Percentiles rank a stretch among this genome's conserved stretches.
Conservation (phyloP, 1,140 invertebrate species). For the Lepeophtheirus salmonis region DNA sequence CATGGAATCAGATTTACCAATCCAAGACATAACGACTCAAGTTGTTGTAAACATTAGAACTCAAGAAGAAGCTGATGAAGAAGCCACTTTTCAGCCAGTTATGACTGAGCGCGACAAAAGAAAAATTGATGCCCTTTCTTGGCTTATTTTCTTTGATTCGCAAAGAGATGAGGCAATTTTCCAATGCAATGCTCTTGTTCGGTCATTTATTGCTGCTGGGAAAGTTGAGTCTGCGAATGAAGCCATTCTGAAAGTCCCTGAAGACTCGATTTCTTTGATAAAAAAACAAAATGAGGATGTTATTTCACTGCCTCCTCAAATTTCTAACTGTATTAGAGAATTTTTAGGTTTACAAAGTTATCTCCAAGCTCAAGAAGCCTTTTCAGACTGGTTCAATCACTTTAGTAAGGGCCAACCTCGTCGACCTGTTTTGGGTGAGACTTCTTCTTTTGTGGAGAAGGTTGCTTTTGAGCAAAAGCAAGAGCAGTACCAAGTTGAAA, state of each 20-base stretch:
- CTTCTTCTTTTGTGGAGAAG: background rate
- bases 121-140: background rate
- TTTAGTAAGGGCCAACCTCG: background rate
- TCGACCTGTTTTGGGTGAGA: background rate
- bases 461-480: background rate
- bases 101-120: background rate
- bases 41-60: background rate
- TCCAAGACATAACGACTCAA: background rate
- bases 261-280: background rate
- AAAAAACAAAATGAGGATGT: background rate
- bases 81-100: background rate
- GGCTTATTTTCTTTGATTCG: background rate
- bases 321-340: background rate
- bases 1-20: background rate
- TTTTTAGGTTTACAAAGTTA: background rate
- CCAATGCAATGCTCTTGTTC: background rate
- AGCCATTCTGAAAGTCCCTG: background rate
- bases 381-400: background rate
- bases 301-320: background rate
- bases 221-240: background rate
- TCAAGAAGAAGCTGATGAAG: background rate
- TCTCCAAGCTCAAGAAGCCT: background rate
- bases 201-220: background rate
- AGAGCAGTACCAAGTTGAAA: background rate
- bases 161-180: background rate